Evolutionary conservation across 2,113 vertebrate genomes (phyloP), one percentile per base, ranked within the genome.

Genomic region (Picathartes gymnocephalus): DNA sequence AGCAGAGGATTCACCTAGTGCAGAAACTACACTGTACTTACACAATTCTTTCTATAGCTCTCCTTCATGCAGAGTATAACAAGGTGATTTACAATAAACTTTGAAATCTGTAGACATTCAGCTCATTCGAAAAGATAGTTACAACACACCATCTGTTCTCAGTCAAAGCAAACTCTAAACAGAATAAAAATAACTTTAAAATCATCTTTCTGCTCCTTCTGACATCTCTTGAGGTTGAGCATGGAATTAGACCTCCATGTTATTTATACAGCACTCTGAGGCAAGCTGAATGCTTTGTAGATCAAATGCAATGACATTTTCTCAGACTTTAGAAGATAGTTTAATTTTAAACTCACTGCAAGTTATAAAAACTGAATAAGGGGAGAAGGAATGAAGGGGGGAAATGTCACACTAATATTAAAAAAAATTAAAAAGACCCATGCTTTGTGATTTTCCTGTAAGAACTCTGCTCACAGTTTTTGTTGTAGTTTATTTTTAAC

Each of bases 141-240:
- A 53, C 60, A 92, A 80, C 23, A 17, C 3, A 4, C 77, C 54
- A 54, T 90, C 40, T 92, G 66, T 68, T 92, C 66, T 85, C 58
- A 85, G 83, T 70, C 72, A 92, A 92, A 93, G 51, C 18, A 86
- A 92, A 88, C 77, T 60, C 44, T 62, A 60, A 86, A 68, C 44
- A 68, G 30, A 40, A 70, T 66, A 95, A 95, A 96, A 94, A 95
- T 88, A 93, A 60, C 53, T 94, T 94, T n/a, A n/a, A 93, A 85
- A 70, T 85, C 2, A 35, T 95, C 47, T 88, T 93, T 81, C 40
- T 85, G 28, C 72, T 94, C 50, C 51, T 86, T 88, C 47, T 94
- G 88, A 88, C 71, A 90, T 66, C 33, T 93, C 88, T 90, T 17
- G 44, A 93, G 51, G 56, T 25, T 92, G 47, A 90, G 60, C 51